phyloP scores from a whole-genome alignment of 2,113 vertebrate species.

The Butorides virescens region DNA sequence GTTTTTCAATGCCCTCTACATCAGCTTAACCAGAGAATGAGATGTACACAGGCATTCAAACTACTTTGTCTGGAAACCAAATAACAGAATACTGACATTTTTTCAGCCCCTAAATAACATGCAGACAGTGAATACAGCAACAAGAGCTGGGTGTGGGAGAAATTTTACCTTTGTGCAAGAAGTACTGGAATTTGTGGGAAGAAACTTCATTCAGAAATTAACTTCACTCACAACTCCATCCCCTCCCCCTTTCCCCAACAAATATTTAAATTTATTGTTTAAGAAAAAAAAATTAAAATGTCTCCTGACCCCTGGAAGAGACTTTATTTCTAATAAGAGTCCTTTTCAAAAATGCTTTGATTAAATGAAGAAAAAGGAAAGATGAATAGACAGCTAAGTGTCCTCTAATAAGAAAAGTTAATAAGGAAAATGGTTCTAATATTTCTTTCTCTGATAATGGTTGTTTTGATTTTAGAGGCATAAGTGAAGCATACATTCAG shows the following conservation, averaged over 20 bases:
- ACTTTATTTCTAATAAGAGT: not conserved
- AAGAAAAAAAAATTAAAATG: constrained; percentile 7
- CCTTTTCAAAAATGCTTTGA: constrained; percentile 37
- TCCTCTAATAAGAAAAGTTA: constrained; percentile 75
- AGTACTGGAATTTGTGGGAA: not conserved
- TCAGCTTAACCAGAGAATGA: not conserved
- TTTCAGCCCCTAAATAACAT: not conserved
- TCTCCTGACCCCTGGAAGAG: constrained; percentile 2
- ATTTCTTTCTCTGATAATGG: constrained; percentile 80
- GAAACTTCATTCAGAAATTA: not conserved
- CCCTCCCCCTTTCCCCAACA: not conserved
- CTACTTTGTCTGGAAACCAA: not conserved
- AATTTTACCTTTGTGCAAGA: not conserved
- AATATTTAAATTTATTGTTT: not conserved
- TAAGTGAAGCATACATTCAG: constrained; percentile 72
- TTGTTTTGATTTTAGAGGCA: constrained; percentile 81
- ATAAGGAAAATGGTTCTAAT: constrained; percentile 77
- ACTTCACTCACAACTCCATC: not conserved
- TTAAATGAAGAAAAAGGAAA: constrained; percentile 50
- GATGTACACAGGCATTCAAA: not conserved
- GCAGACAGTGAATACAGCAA: not conserved
- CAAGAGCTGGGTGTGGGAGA: not conserved
- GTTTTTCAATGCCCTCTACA: not conserved
- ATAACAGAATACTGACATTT: not conserved
- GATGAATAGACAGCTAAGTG: constrained; percentile 60